Conservation (phyloP, 2,888 invertebrate species). For the Elysia crispata region DNA sequence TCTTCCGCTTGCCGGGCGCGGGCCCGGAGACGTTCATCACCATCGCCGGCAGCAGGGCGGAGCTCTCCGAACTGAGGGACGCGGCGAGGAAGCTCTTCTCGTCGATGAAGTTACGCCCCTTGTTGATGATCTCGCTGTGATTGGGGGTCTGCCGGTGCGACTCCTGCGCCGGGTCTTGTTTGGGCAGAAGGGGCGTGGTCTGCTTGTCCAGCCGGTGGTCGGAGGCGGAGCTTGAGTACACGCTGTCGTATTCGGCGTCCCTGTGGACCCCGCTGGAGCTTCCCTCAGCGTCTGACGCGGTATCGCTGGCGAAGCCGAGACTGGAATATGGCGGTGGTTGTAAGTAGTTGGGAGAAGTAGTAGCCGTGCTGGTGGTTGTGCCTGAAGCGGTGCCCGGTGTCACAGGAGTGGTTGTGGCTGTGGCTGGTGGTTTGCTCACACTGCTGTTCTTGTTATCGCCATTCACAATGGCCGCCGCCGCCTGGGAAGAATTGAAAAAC, state of each 20-base stretch:
- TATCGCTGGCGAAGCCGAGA: constrained; percentile 42
- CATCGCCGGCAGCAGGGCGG: constrained; percentile 35
- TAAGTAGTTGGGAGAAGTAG: constrained; percentile 41
- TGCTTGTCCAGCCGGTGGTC: constrained; percentile 47
- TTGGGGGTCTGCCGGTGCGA: not conserved
- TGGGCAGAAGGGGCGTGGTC: constrained; percentile 55
- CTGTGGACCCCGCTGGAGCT: constrained; percentile 36
- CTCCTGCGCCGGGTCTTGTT: constrained; percentile 22
- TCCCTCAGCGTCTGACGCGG: constrained; percentile 45
- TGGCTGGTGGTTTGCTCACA: too few relatives aligned
- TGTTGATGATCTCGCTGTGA: constrained; percentile 56
- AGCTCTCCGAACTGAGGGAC: constrained; percentile 56
- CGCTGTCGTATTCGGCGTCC: constrained; percentile 41
- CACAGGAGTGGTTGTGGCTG: not conserved
- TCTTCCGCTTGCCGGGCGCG: constrained; percentile 36
- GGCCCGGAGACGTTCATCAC: not conserved
- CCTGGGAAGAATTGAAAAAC: constrained; percentile 18
- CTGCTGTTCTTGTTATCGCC: too few relatives aligned
- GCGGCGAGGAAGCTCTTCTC: constrained; percentile 73
- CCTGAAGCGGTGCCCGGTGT: not conserved
- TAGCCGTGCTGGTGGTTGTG: not conserved
- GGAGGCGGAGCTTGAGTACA: constrained; percentile 43
- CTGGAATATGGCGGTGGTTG: constrained; percentile 38
- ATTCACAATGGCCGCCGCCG: not conserved
- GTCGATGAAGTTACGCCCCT: constrained; percentile 73